phyloP scores from a whole-genome alignment of 2,888 invertebrate species.

The Ecliptopera silaceata region DNA sequence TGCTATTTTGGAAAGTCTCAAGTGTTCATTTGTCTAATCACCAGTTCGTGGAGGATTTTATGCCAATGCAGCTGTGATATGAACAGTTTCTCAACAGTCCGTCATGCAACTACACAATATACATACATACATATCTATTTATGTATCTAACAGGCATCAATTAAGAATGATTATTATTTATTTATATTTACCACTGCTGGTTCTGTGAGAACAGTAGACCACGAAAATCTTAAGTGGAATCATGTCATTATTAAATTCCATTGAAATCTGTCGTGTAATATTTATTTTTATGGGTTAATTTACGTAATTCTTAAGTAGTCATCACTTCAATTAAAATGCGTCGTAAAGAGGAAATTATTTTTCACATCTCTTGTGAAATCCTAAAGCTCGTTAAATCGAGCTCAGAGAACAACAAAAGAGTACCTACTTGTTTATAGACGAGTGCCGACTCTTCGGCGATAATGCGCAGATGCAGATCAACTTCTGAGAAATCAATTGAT shows the following conservation, averaged over 20 bases:
- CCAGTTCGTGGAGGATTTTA: constrained; percentile 9
- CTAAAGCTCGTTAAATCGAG: constrained; percentile 21
- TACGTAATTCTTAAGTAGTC: neutral
- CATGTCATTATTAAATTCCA: no score
- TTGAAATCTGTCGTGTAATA: no score
- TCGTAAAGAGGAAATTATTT: constrained; percentile 9
- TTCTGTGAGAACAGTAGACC: no score
- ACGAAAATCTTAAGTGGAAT: no score
- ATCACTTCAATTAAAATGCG: constrained; percentile 1
- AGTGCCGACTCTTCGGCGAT: constrained; percentile 14
- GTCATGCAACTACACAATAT: no score
- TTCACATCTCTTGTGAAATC: constrained; percentile 10
- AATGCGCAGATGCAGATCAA: constrained; percentile 16
- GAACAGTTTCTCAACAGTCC: neutral
- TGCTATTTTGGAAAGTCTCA: constrained; percentile 23
- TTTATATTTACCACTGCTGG: no score
- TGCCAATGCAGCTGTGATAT: neutral
- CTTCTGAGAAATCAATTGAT: constrained; percentile 31
- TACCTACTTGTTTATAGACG: constrained; percentile 23
- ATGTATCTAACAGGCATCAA: no score
- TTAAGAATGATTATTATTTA: no score
- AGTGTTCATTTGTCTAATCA: constrained; percentile 8
- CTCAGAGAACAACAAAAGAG: constrained; percentile 31
- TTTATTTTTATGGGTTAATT: no score
- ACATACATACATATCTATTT: no score